A percentile compares a stretch with the other conserved stretches of the same genome.
These are phyloP conservation scores for Campopleginae sp. DNA, from an alignment of 2,888 invertebrate genomes.

Conservation along the genomic window DNA sequence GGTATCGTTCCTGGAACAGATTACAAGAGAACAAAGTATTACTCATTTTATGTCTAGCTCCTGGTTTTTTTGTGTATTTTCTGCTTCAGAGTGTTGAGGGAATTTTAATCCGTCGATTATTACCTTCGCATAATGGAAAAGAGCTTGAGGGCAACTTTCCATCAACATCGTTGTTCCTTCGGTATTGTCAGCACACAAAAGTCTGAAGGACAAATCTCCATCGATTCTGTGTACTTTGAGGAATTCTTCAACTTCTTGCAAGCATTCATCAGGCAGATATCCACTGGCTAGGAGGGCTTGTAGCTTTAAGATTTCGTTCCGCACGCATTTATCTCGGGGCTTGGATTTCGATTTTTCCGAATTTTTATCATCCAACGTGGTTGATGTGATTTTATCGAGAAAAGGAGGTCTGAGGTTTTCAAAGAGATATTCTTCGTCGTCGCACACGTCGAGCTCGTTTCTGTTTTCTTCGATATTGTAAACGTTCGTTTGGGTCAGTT, in stretches of 20 bases:
- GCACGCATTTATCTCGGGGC: conserved; percentile 68
- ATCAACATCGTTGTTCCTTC: conserved; percentile 85
- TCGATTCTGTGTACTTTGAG: conserved; percentile 86
- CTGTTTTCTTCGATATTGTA: conserved; percentile 74
- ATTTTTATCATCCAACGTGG: conserved; percentile 68
- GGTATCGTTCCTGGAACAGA: conserved; percentile 79
- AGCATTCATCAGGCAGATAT: conserved; percentile 85
- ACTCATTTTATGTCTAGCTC: conserved; percentile 15
- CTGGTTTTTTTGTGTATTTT: not conserved
- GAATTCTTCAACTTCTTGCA: conserved; percentile 87
- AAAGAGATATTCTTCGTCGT: conserved; percentile 83
- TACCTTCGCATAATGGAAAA: conserved; percentile 89
- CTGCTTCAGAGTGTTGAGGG: not conserved
- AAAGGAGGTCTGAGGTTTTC: conserved; percentile 84
- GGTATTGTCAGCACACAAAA: conserved; percentile 84
- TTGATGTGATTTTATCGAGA: conserved; percentile 85
- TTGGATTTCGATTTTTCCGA: conserved; percentile 66
- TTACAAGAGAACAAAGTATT: not conserved
- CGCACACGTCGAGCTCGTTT: conserved; percentile 65
- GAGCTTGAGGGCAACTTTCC: conserved; percentile 87
- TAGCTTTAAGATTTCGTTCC: conserved; percentile 80
- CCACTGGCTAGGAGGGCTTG: conserved; percentile 87
- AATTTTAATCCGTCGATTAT: conserved; percentile 75
- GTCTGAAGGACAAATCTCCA: conserved; percentile 86
- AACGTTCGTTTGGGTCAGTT: conserved; percentile 81